Percentiles rank a stretch among this genome's conserved stretches.
Conservation (phyloP, 2,888 invertebrate genomes). For the Yponomeuta plumbellus region DNA sequence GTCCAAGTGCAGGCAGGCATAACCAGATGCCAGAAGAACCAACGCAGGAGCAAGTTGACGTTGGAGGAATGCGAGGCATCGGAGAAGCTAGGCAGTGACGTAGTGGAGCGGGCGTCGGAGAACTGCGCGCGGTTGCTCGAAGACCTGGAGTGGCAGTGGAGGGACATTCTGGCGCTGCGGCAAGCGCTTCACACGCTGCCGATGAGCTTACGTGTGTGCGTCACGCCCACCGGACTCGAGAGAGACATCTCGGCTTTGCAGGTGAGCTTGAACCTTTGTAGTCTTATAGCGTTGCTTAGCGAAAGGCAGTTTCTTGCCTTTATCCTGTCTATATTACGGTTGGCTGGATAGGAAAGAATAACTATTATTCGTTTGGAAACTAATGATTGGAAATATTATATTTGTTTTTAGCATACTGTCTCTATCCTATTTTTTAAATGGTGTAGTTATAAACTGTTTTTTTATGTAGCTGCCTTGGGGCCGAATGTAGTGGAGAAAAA, state of each 20-base stretch:
- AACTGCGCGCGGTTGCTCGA: slow-evolving; percentile 84
- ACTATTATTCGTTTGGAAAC: too few species aligned
- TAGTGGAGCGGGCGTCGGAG: slow-evolving; percentile 84
- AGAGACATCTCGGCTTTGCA: slow-evolving; percentile 81
- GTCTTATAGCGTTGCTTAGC: neutral
- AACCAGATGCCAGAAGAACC: slow-evolving; percentile 80
- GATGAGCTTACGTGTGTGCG: slow-evolving; percentile 83
- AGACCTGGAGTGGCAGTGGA: slow-evolving; percentile 84
- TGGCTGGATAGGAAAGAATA: too few species aligned
- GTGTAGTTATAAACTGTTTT: too few species aligned
- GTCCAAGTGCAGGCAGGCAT: slow-evolving; percentile 84
- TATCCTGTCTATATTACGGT: neutral
- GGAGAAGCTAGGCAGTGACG: slow-evolving; percentile 84
- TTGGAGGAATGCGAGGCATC: slow-evolving; percentile 85
- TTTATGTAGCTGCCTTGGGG: too few species aligned
- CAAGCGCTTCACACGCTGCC: slow-evolving; percentile 88
- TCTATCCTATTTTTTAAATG: too few species aligned
- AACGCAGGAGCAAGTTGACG: slow-evolving; percentile 78
- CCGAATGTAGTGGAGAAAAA: too few species aligned
- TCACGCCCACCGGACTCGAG: slow-evolving; percentile 86
- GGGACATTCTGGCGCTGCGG: slow-evolving; percentile 84
- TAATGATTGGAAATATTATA: too few species aligned
- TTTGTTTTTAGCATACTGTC: too few species aligned
- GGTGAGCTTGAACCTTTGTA: slow-evolving; percentile 34
- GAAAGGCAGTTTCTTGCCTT: neutral